Percentiles rank a stretch among this genome's conserved stretches.
Evolutionary conservation across 37 sponge, comb jelly and placozoan genomes (phyloP).

Genomic region (Spongilla lacustris): DNA sequence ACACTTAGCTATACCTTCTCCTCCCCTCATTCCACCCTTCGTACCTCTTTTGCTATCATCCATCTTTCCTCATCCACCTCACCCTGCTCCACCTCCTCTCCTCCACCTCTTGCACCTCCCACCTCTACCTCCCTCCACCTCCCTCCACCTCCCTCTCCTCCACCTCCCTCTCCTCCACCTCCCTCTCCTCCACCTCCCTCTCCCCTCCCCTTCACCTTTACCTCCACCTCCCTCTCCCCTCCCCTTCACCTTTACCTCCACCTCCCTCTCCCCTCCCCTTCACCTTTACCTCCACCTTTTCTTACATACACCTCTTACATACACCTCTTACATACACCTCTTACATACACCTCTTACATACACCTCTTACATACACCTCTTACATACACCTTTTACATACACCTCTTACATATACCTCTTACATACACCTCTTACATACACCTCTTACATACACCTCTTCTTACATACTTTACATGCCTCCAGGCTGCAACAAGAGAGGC

Average conservation of each 20-base stretch:
- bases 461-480: neutral
- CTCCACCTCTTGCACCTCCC: neutral
- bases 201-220: neutral
- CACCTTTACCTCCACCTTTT: no score
- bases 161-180: neutral
- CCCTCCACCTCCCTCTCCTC: slow-evolving; percentile 6
- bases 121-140: neutral
- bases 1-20: no score
- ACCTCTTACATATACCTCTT: no score
- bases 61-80: neutral
- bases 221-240: neutral
- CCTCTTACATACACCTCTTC: no score
- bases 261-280: slow-evolving; percentile 1
- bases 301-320: no score
- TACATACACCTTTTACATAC: no score
- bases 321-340: no score
- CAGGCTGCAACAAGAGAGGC: slow-evolving; percentile 76
- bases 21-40: no score
- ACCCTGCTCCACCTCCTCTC: neutral
- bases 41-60: neutral
- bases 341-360: no score
- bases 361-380: no score
- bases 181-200: neutral
- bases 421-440: no score
- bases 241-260: neutral